Evolutionary conservation across 2,113 vertebrate genomes (phyloP).

Genomic region (Papio anubis): DNA sequence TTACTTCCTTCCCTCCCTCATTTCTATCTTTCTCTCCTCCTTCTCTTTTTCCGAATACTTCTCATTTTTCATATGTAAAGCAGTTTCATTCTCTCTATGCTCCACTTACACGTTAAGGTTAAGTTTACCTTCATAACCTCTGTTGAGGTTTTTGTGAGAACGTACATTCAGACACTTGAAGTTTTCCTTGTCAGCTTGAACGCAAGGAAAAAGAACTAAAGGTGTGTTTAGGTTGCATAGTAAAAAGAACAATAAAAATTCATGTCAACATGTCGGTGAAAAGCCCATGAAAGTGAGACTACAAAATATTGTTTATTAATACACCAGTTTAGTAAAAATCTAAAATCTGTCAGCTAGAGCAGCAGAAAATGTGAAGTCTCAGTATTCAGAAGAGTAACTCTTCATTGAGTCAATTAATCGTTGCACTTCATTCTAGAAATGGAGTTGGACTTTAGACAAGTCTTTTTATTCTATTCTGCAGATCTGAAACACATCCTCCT

Average conservation of each 20-base stretch:
- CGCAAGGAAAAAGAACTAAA: constrained; percentile 26
- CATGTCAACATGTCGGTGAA: constrained; percentile 43
- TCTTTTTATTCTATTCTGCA: background rate
- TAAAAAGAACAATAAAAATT: constrained; percentile 62
- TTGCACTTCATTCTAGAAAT: constrained; percentile 21
- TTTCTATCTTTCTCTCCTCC: rapidly evolving
- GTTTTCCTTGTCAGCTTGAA: constrained; percentile 20
- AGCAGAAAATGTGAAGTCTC: constrained; percentile 50
- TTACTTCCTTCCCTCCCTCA: rapidly evolving
- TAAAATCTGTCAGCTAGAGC: constrained; percentile 43
- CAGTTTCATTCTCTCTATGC: background rate
- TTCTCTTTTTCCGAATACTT: background rate
- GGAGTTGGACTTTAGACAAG: background rate
- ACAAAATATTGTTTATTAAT: constrained; percentile 50
- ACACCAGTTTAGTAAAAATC: constrained; percentile 12
- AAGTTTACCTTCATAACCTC: background rate
- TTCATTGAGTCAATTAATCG: constrained; percentile 47
- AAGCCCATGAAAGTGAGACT: constrained; percentile 32
- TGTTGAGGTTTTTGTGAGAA: background rate
- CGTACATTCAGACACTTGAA: constrained; percentile 22
- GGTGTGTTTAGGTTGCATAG: constrained; percentile 15
- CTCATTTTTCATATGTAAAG: background rate
- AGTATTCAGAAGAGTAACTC: constrained; percentile 28
- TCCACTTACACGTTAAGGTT: background rate
- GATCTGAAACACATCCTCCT: background rate